A percentile compares a stretch with the other conserved stretches of the same genome.
Evolutionary conservation across 2,888 invertebrate genomes (phyloP).

Genomic region (Eustalomyia histrio): DNA sequence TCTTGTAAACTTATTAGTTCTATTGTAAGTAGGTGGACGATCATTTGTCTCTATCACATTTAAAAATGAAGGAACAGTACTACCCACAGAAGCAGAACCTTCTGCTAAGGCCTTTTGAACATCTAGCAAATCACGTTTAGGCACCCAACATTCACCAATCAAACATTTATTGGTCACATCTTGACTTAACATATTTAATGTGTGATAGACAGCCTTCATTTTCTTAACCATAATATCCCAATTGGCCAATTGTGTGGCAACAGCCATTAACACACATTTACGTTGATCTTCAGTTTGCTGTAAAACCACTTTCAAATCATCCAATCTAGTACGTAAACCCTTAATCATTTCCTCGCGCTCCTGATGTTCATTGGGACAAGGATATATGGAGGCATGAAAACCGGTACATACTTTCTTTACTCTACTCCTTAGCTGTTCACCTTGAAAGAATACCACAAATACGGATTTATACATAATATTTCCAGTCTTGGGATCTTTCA

Average conservation of each 20-base stretch:
- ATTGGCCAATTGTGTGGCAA: constrained; percentile 89
- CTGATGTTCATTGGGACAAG: constrained; percentile 89
- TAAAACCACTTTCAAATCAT: constrained; percentile 88
- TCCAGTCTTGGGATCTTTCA: constrained; percentile 87
- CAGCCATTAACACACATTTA: constrained; percentile 88
- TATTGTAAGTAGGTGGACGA: constrained; percentile 94
- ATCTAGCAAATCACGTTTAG: constrained; percentile 85
- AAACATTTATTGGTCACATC: constrained; percentile 94
- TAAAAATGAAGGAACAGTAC: constrained; percentile 94
- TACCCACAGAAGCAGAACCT: constrained; percentile 92
- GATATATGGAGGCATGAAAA: constrained; percentile 92
- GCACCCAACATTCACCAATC: constrained; percentile 95
- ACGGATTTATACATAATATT: constrained; percentile 89
- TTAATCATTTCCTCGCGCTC: constrained; percentile 91
- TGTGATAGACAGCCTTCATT: constrained; percentile 97
- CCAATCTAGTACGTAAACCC: constrained; percentile 92
- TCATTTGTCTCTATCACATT: constrained; percentile 91
- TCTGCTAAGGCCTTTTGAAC: constrained; percentile 90
- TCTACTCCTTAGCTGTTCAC: constrained; percentile 90
- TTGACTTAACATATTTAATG: constrained; percentile 94
- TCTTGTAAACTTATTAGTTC: constrained; percentile 94
- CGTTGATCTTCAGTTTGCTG: constrained; percentile 92
- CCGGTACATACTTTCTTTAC: constrained; percentile 94
- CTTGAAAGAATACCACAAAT: constrained; percentile 92
- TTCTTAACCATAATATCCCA: constrained; percentile 92